phyloP scores from a whole-genome alignment of 2,797 vertebrate species.

The Phrynocephalus vlangalii region DNA sequence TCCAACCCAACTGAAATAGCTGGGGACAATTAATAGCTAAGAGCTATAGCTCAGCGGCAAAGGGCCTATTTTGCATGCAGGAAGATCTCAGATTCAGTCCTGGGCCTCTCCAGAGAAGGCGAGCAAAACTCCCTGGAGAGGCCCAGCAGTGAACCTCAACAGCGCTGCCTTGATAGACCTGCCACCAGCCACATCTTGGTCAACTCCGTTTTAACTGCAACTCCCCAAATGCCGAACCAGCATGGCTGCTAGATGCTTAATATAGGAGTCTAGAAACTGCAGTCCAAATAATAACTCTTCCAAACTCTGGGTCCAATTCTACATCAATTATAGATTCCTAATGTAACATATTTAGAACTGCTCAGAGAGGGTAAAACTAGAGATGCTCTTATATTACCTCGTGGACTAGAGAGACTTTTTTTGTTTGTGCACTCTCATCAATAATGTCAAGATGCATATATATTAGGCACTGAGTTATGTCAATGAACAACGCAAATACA shows the following conservation, averaged over 20 bases:
- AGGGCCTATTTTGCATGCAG: neutral
- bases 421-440: neutral
- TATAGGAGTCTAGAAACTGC: no score
- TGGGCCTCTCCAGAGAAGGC: neutral
- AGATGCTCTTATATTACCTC: neutral
- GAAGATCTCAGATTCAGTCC: neutral
- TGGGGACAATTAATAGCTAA: neutral
- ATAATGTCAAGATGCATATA: constrained; percentile 18
- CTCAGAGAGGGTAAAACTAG: constrained; percentile 22
- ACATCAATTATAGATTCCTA: neutral
- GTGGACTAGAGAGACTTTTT: neutral
- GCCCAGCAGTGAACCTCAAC: neutral
- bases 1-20: neutral
- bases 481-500: neutral
- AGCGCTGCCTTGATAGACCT: neutral
- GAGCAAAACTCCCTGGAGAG: neutral
- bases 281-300: no score
- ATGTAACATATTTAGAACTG: constrained; percentile 13
- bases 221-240: no score
- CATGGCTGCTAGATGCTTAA: no score
- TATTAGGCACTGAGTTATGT: constrained; percentile 4
- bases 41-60: neutral
- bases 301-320: no score
- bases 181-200: no score
- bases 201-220: no score